A percentile compares a stretch with the other conserved stretches of the same genome.
phyloP scores from a whole-genome alignment of 2,113 vertebrate genomes.

The Ailurus styani region DNA sequence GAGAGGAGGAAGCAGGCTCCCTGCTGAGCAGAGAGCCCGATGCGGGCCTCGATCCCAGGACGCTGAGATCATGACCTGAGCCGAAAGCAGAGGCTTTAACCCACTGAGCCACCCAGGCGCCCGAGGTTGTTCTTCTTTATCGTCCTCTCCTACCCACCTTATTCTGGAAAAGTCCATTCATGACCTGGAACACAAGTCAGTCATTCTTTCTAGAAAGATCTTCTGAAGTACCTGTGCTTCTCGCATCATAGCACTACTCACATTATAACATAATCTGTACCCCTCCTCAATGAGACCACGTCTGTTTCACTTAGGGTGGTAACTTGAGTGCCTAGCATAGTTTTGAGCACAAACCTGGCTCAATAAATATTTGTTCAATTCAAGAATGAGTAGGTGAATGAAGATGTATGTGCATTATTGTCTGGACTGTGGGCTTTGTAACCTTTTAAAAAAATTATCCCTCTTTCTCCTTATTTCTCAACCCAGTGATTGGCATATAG shows the following conservation, averaged over 20 bases:
- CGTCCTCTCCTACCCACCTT: background rate
- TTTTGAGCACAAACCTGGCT: background rate
- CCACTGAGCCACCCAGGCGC: no score
- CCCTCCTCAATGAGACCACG: background rate
- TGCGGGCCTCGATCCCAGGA: no score
- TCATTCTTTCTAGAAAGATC: background rate
- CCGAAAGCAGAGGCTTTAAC: no score
- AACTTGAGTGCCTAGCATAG: background rate
- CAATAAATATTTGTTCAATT: background rate
- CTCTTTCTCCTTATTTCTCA: background rate
- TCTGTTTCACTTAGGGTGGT: background rate
- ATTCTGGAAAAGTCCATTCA: background rate
- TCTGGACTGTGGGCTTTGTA: background rate
- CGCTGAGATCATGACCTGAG: no score
- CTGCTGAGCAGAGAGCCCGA: no score
- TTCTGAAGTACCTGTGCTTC: background rate
- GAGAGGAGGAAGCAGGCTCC: no score
- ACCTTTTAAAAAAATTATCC: background rate
- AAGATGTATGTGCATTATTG: background rate
- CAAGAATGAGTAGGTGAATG: background rate
- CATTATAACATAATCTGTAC: background rate
- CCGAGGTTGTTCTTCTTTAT: background rate
- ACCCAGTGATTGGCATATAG: background rate
- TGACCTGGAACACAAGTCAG: background rate
- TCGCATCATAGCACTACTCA: background rate